Evolutionary conservation across 2,797 vertebrate species (phyloP), one percentile per base, ranked within the genome.

Genomic region (Triplophysa bombifrons): DNA sequence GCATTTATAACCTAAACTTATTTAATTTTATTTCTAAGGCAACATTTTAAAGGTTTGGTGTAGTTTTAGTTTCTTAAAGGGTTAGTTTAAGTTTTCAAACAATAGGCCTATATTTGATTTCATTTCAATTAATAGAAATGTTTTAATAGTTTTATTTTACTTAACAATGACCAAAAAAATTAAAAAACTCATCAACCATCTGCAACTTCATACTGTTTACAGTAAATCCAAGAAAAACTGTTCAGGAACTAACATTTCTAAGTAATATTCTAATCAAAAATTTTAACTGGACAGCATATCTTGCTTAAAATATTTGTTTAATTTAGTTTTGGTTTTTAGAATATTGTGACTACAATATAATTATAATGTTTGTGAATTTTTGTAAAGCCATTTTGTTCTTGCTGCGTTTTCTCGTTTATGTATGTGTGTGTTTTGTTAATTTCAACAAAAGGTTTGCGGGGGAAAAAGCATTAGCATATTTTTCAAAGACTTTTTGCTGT

Each of bases 401-500:
- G 13, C 25, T 38, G 13, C 7, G 13, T 50, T 77, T 34, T 58
- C 65, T 69, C 19, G 5, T 74, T 25, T 11, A 41, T 64, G 4
- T 34, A 20, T 19, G 25, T 30, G 60, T 30, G 60, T 17, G 27
- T 30, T 48, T 56, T 58, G 30, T 50, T 61, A 60, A 77, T 77
- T 61, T 17, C 9, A 3, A 9, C 70, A 61, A 78, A 70, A 61
- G 66, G 53, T 70, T 69, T 78, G 75, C 20, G 3, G 65, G 20
- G 61, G 50, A 70, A 44, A 19, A 55, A 11, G 25, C 65, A 22
- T 19, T 76, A 48, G 51, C 51, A 48, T 65, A 19, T 68, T 48
- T 48, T 56, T 64, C 50, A 66, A 66, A 76, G 74, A 46, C 74
- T 69, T 69, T 48, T 41, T 60, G 51, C 55, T 17, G 55, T 69